Percentiles rank a stretch among this genome's conserved stretches.
These are phyloP conservation scores for Montipora cactus DNA, from an alignment of 64 coral and sea anemone species.

Conservation along the genomic window DNA sequence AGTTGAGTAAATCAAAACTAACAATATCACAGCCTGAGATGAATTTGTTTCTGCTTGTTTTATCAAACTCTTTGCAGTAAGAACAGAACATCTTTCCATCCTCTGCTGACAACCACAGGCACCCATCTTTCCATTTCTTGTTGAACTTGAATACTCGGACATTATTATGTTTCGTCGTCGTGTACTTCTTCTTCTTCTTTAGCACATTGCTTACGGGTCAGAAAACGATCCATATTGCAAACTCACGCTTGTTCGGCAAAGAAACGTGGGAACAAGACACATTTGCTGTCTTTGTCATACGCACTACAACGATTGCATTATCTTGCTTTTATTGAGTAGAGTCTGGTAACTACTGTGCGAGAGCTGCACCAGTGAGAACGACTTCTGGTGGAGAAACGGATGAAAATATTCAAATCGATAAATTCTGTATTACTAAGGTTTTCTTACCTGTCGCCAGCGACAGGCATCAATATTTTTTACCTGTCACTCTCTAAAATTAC, in stretches of 20 bases:
- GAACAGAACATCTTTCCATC: slow-evolving; percentile 17
- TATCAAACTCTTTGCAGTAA: slow-evolving; percentile 19
- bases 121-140: slow-evolving; percentile 1
- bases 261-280: background rate
- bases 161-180: background rate
- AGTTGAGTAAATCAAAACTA: slow-evolving; percentile 64
- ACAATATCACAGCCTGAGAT: slow-evolving; percentile 25
- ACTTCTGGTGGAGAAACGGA: background rate
- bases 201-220: background rate
- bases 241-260: background rate
- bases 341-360: slow-evolving; percentile 23
- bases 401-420: slow-evolving; percentile 3
- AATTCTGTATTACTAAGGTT: background rate
- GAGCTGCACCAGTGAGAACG: background rate
- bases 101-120: background rate
- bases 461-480: slow-evolving; percentile 8
- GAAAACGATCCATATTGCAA: background rate
- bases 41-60: slow-evolving; percentile 16
- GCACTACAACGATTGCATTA: slow-evolving; percentile 3
- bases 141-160: background rate
- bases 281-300: slow-evolving; percentile 27
- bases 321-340: slow-evolving; percentile 24
- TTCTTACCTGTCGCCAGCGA: slow-evolving; percentile 1
- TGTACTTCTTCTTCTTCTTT: background rate
- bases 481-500: slow-evolving; percentile 12